These are phyloP conservation scores for Megatriorchis doriae DNA, from an alignment of 2,113 vertebrate species.

Conservation along the genomic window DNA sequence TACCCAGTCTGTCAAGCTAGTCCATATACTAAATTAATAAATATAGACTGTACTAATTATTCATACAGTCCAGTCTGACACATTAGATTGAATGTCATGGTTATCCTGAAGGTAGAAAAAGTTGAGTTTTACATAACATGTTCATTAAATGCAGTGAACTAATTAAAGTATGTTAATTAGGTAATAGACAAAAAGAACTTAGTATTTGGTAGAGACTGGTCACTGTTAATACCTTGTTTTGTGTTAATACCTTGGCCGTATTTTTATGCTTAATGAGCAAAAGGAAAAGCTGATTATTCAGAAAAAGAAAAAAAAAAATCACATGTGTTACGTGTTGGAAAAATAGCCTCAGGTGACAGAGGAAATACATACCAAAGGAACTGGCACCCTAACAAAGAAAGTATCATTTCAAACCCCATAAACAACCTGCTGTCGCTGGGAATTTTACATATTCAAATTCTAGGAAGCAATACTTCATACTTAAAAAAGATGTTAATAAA, in stretches of 20 bases:
- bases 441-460: conserved; percentile 39
- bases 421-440: conserved; percentile 28
- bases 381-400: conserved; percentile 65
- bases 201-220: conserved; percentile 72
- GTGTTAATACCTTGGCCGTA: conserved; percentile 72
- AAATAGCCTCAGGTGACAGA: conserved; percentile 78
- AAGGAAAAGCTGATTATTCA: conserved; percentile 79
- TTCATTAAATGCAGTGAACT: conserved; percentile 72
- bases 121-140: conserved; percentile 68
- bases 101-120: conserved; percentile 66
- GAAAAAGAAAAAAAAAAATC: conserved; percentile 66
- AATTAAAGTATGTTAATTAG: conserved; percentile 79
- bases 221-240: conserved; percentile 75
- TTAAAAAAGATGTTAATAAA: not conserved
- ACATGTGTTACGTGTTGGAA: conserved; percentile 71
- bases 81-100: conserved; percentile 62
- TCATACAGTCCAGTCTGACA: conserved; percentile 61
- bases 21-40: conserved; percentile 37
- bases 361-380: conserved; percentile 66
- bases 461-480: conserved; percentile 28
- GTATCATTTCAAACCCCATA: conserved; percentile 64
- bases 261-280: conserved; percentile 74
- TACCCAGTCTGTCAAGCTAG: not conserved
- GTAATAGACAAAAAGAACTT: conserved; percentile 71
- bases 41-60: conserved; percentile 65